Evolutionary conservation across 2,113 vertebrate genomes (phyloP).

Genomic region (Clinocottus analis): DNA sequence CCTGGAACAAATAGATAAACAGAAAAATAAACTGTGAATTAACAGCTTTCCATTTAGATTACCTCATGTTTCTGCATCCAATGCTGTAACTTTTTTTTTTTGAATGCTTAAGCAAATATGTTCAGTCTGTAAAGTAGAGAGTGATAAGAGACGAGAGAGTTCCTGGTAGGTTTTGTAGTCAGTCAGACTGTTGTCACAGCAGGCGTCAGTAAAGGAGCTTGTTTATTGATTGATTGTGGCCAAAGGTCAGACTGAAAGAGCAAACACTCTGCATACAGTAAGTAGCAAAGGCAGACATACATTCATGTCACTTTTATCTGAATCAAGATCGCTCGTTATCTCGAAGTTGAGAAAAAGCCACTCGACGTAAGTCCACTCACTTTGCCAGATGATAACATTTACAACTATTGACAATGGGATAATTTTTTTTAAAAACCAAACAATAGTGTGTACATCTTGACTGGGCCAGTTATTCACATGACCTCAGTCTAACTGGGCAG

Average conservation of each 20-base stretch:
- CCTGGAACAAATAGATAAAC: neutral
- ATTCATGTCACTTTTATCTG: constrained; percentile 13
- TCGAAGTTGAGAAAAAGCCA: neutral
- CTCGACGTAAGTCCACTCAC: neutral
- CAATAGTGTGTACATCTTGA: neutral
- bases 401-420: neutral
- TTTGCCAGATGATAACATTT: constrained; percentile 23
- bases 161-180: neutral
- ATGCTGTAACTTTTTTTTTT: neutral
- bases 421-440: neutral
- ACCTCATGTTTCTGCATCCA: neutral
- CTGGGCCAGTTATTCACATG: neutral
- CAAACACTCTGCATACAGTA: neutral
- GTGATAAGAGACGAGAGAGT: neutral
- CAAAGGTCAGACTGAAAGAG: constrained; percentile 11
- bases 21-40: neutral
- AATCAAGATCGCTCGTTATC: constrained; percentile 18
- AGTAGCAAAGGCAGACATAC: neutral
- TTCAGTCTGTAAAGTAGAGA: neutral
- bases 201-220: neutral
- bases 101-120: constrained; percentile 13
- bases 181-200: neutral
- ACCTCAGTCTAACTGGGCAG: neutral
- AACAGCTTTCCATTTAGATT: neutral
- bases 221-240: neutral